Percentiles rank a stretch among this genome's conserved stretches.
Evolutionary conservation across 2,797 vertebrate genomes (phyloP).

Genomic region (Hipposideros larvatus): DNA sequence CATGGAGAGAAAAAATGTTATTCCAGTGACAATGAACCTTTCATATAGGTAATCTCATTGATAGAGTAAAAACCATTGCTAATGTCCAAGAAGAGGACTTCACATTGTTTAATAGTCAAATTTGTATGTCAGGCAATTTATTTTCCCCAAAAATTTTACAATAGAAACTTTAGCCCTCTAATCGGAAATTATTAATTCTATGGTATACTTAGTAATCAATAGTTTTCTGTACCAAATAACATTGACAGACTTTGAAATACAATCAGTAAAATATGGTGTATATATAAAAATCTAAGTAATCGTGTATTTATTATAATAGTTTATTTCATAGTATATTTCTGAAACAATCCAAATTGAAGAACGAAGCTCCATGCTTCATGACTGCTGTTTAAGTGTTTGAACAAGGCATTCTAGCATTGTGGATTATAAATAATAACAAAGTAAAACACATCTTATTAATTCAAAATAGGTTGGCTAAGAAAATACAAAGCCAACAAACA

Average conservation of each 20-base stretch:
- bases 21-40: not conserved
- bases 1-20: not conserved
- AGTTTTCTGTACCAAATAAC: not conserved
- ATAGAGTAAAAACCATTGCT: not conserved
- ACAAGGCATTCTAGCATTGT: not conserved
- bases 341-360: not conserved
- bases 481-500: not conserved
- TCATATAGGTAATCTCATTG: not conserved
- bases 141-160: not conserved
- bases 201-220: not conserved
- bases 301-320: not conserved
- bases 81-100: not conserved
- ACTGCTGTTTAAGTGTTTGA: not conserved
- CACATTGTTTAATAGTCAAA: not conserved
- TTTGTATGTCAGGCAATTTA: not conserved
- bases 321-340: not conserved
- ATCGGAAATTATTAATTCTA: constrained; percentile 4
- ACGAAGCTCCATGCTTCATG: not conserved
- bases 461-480: not conserved
- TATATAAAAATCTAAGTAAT: constrained; percentile 10
- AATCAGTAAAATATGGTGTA: not conserved
- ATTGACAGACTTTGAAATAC: not conserved
- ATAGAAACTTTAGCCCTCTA: not conserved
- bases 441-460: not conserved
- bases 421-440: not conserved